Evolutionary conservation across 2,113 vertebrate species (phyloP), one percentile per base, ranked within the genome.

Genomic region (Ciconia boyciana): DNA sequence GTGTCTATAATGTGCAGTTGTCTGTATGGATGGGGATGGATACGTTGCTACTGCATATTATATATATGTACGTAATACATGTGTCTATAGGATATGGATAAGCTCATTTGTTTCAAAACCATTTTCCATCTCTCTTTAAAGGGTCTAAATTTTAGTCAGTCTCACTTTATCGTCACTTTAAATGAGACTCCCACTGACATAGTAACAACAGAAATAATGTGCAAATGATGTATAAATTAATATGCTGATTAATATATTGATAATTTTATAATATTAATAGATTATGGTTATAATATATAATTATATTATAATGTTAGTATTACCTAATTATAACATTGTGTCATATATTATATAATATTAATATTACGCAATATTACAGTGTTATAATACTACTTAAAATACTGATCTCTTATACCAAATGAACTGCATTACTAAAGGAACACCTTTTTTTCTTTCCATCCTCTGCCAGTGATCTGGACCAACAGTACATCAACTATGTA

Each of bases 401-500:
- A 55, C 36, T 26, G 36, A 22, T 82, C 29, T 76, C 19, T 72
- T 70, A 16, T 11, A 70, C 31, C 68, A 79, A 61, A 46, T 87
- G 32, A 82, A 75, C 24, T 57, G 25, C 39, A 14, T 60, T 93
- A 61, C 52, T 94, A 44, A 96, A 80, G 79, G n/a, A 80, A 22
- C 4, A 43, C 54, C 5, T 76, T 77, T 88, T 95, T 89, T 87
- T 61, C 51, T n/a, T 32, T 81, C 17, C 34, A 18, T 69, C 65
- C 28, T 83, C 70, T 96, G 36, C 20, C 62, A 99, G 99, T 97
- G 99, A 99, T 87, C 97, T 99, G 94, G 99, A 99, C 84, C 99
- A 99, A 93, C 99, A 99, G 93, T 99, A 99, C 91, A 98, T 99
- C 81, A 99, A 99, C 98, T 99, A 99, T 94, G 48, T 99, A 91